Evolutionary conservation across 1,140 invertebrate genomes (phyloP).

Genomic region (Drosophila tsacasi): DNA sequence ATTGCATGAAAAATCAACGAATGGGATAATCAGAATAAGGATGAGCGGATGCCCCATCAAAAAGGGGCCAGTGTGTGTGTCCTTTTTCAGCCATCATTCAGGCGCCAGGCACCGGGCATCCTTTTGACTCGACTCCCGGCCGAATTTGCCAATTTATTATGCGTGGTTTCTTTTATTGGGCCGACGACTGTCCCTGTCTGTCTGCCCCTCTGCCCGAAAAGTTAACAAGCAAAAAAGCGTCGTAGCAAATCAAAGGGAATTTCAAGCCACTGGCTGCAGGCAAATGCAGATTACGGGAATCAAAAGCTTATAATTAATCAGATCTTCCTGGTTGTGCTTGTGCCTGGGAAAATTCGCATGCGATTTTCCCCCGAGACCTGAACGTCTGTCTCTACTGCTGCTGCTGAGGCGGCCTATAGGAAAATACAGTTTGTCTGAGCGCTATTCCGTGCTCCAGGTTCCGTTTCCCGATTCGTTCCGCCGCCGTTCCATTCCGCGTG

Average conservation of each 20-base stretch:
- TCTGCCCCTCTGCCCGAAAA: constrained; percentile 11
- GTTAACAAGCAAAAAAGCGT: constrained; percentile 49
- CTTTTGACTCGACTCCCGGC: constrained; percentile 15
- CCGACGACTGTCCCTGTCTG: constrained; percentile 6
- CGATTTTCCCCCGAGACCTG: constrained; percentile 32
- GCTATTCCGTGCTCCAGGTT: constrained; percentile 13
- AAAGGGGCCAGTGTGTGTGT: constrained; percentile 58
- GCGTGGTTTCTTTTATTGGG: constrained; percentile 45
- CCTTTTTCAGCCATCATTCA: constrained; percentile 44
- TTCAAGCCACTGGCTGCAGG: constrained; percentile 39
- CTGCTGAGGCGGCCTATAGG: constrained; percentile 13
- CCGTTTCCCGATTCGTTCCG: constrained; percentile 38
- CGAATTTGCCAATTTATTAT: constrained; percentile 59
- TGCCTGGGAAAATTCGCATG: constrained; percentile 54
- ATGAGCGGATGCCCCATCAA: constrained; percentile 40
- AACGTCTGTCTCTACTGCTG: constrained; percentile 26
- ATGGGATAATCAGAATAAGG: constrained; percentile 55
- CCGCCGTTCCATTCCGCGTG: constrained; percentile 31
- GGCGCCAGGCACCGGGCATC: not conserved
- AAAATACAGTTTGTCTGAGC: constrained; percentile 30
- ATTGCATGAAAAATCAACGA: constrained; percentile 65
- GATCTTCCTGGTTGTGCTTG: constrained; percentile 3
- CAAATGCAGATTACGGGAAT: constrained; percentile 52
- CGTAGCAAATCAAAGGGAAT: constrained; percentile 53
- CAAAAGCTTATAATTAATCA: constrained; percentile 59